These are phyloP conservation scores for Passerculus sandwichensis DNA, from an alignment of 2,797 vertebrate species.

Conservation along the genomic window DNA sequence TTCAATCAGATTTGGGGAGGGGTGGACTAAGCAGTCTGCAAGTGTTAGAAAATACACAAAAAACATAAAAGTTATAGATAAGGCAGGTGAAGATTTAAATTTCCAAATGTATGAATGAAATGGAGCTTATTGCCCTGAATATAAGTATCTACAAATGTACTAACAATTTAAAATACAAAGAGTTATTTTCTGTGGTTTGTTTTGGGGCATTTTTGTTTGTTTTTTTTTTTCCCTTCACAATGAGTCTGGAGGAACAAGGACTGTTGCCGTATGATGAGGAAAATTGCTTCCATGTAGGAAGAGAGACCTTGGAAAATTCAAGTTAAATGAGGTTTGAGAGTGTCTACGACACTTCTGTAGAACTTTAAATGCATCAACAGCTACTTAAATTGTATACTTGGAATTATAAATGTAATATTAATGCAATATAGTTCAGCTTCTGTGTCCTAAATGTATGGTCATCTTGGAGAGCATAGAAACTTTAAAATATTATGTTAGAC, in stretches of 20 bases:
- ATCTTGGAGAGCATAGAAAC: not conserved
- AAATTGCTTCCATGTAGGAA: not conserved
- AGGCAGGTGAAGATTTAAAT: not conserved
- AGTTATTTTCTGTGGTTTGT: not conserved
- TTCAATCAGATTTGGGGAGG: not conserved
- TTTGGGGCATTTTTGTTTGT: not conserved
- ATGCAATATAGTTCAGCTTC: not conserved
- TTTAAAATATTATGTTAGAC: not conserved
- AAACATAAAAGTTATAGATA: not conserved
- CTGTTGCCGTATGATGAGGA: not conserved
- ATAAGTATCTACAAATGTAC: not conserved
- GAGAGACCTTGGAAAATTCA: not conserved
- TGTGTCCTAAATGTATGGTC: not conserved
- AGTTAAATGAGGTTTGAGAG: not conserved
- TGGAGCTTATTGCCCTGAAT: not conserved
- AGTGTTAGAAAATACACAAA: not conserved
- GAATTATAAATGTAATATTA: not conserved
- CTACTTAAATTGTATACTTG: not conserved
- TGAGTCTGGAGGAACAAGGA: not conserved
- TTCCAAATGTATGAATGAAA: not conserved
- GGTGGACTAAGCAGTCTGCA: not conserved
- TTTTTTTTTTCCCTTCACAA: not conserved
- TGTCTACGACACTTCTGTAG: not conserved
- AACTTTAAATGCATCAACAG: not conserved
- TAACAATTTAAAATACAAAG: not conserved